Evolutionary conservation across 2,888 invertebrate genomes (phyloP).

Genomic region (Nudaria mundana): DNA sequence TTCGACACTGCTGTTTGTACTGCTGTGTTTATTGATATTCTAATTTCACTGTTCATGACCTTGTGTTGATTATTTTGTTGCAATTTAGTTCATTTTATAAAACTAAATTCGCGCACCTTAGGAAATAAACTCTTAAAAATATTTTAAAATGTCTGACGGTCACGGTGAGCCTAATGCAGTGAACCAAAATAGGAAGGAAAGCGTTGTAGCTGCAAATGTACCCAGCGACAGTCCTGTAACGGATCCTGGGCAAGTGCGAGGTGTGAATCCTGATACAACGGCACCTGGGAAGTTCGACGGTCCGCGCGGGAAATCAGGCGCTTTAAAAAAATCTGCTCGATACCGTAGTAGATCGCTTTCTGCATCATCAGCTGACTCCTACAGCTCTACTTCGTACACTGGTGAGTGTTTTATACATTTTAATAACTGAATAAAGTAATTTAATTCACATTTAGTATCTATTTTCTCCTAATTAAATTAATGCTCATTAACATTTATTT

Average conservation of each 20-base stretch:
- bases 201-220: slow-evolving; percentile 69
- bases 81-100: too few relatives aligned
- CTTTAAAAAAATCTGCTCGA: slow-evolving; percentile 92
- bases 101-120: too few relatives aligned
- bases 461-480: not conserved
- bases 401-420: too few relatives aligned
- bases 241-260: slow-evolving; percentile 85
- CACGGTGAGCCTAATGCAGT: slow-evolving; percentile 61
- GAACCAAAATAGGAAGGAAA: slow-evolving; percentile 61
- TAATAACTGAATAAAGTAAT: too few relatives aligned
- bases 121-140: slow-evolving; percentile 10
- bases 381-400: slow-evolving; percentile 90
- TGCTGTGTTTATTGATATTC: slow-evolving; percentile 57
- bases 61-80: slow-evolving; percentile 9
- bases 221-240: slow-evolving; percentile 88
- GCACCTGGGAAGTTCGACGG: slow-evolving; percentile 68
- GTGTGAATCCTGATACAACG: slow-evolving; percentile 57
- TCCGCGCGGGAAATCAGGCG: slow-evolving; percentile 83
- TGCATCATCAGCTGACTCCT: slow-evolving; percentile 96
- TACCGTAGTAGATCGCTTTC: slow-evolving; percentile 95
- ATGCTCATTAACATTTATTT: too few relatives aligned
- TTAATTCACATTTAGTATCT: too few relatives aligned
- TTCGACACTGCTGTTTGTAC: slow-evolving; percentile 44
- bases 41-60: slow-evolving; percentile 31
- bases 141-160: slow-evolving; percentile 60